phyloP scores from a whole-genome alignment of 2,113 vertebrate genomes.

The Polyodon spathula region DNA sequence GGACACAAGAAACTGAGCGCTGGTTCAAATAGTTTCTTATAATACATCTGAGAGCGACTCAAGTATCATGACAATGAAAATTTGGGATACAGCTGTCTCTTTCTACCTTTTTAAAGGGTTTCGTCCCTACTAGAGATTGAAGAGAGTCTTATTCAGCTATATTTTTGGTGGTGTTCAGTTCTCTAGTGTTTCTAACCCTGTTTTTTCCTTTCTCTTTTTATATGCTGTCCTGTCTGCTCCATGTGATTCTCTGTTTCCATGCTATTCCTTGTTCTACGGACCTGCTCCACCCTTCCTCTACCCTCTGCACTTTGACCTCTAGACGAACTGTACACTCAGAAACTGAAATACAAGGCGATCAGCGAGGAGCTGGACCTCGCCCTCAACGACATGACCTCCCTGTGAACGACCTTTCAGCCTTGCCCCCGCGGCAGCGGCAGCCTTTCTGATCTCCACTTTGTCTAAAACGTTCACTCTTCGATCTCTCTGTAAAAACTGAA shows the following conservation, averaged over 20 bases:
- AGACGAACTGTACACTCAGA: constrained; percentile 85
- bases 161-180: no score
- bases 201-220: background rate
- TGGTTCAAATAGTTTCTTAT: no score
- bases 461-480: constrained; percentile 12
- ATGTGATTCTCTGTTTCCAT: constrained; percentile 21
- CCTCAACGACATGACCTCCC: constrained; percentile 77
- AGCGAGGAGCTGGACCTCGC: constrained; percentile 80
- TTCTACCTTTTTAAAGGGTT: no score
- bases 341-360: constrained; percentile 82
- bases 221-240: no score
- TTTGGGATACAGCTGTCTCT: no score
- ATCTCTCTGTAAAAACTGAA: constrained; percentile 21
- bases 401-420: constrained; percentile 42
- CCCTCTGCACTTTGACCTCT: constrained; percentile 26
- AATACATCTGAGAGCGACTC: no score
- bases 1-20: no score
- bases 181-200: background rate
- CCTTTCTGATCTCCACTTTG: constrained; percentile 7
- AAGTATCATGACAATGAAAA: no score
- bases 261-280: constrained; percentile 21
- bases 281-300: constrained; percentile 19
- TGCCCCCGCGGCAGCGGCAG: background rate
- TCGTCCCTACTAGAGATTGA: no score
- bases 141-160: no score